Base-by-base conservation (phyloP, 2,113 vertebrate species). In the Melanerpes aurifrons region DNA sequence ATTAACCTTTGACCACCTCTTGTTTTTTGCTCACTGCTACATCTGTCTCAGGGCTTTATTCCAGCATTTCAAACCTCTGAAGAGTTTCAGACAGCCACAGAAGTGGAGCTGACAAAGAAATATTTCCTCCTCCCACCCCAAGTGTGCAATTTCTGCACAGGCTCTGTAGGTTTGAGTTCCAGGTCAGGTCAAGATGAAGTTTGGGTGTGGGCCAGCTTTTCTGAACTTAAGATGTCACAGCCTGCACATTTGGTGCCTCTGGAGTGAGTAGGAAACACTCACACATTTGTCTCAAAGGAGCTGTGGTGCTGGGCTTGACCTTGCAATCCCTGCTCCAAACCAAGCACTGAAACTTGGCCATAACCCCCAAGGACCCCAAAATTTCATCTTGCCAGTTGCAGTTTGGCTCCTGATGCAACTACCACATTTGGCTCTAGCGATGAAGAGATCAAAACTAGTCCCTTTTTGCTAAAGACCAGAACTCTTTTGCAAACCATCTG, bases 31-130 rank as follows among this genome's bases (percentile, higher is more conserved):
- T 82, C 47, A 64, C 28, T 40, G 57, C 31, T 85, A 9, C 37
- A 31, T 71, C 53, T 85, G 40, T 54, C 32, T 43, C 2, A 7
- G 32, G 29, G 35, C 18, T 74, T 93, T 81, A 88, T 76, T 81
- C 29, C 77, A 81, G 7, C 63, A 92, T 90, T 94, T 84, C 63
- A 93, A 69, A 79, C 43, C 15, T 88, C 83, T 59, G 19, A 89
- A 82, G 72, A 71, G 31, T 54, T 93, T 94, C 66, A 78, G 69
- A 16, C 15, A 86, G 58, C 13, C 80, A 54, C 22, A 95, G 77
- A 77, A 90, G 84, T 32, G 10, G 20, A 89, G 32, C 50, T 4
- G 22, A 68, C 15, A 87, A 15, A 88, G 29, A 94, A 94, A 53
- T 62, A 89, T 86, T 94, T 90, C 40, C 45, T 75, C 62, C 83